phyloP scores from a whole-genome alignment of 2,888 invertebrate genomes.

The Hecatera dysodea region DNA sequence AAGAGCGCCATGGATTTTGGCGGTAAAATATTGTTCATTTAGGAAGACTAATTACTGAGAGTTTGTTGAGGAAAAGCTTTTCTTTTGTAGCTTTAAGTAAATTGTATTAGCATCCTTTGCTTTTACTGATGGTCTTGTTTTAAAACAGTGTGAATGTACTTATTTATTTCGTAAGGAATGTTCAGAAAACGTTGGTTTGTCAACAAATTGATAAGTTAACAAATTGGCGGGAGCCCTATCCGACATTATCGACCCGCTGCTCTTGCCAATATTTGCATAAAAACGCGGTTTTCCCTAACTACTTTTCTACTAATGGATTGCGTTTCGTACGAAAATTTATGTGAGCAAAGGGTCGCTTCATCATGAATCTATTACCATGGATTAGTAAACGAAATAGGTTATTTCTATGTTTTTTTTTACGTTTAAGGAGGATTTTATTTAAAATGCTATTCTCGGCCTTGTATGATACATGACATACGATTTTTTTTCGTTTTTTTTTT shows the following conservation, averaged over 20 bases:
- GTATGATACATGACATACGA: not conserved
- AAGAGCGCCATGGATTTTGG: conserved; percentile 59
- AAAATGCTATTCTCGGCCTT: not conserved
- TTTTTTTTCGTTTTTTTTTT: too few relatives aligned
- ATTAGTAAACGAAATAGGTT: conserved; percentile 3
- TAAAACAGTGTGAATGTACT: not conserved
- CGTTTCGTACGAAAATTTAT: conserved; percentile 33
- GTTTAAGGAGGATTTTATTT: not conserved
- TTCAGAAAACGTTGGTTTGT: not conserved
- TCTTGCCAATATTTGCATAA: conserved; percentile 61
- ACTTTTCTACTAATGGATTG: conserved; percentile 58
- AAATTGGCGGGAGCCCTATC: conserved; percentile 41
- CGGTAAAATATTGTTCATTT: conserved; percentile 61
- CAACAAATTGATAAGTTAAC: conserved; percentile 11
- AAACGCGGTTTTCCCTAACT: conserved; percentile 47
- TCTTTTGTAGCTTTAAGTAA: conserved; percentile 17
- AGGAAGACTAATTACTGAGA: conserved; percentile 39
- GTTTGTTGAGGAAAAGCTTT: conserved; percentile 26
- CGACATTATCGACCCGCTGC: conserved; percentile 46
- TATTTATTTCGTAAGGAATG: not conserved
- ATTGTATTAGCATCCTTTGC: not conserved
- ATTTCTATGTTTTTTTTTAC: not conserved
- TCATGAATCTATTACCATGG: conserved; percentile 33
- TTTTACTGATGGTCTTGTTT: not conserved
- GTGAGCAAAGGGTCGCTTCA: conserved; percentile 21